Evolutionary conservation across 2,113 vertebrate species (phyloP).

Genomic region (Mus spicilegus): DNA sequence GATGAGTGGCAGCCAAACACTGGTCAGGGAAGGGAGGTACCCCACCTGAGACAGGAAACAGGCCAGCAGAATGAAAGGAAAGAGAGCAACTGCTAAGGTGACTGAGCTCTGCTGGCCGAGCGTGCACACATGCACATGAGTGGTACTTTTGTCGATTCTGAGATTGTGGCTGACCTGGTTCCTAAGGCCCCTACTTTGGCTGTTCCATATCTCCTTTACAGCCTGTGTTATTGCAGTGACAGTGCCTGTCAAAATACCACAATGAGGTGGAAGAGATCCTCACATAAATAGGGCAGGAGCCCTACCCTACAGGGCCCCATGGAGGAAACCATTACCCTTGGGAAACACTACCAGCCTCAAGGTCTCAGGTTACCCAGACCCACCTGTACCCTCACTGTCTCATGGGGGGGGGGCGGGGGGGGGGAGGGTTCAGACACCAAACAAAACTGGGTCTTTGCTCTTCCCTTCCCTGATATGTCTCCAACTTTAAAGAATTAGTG

Average conservation of each 20-base stretch:
- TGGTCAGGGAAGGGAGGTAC: not conserved
- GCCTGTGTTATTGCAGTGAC: rapidly evolving
- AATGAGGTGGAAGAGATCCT: not conserved
- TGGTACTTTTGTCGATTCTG: not conserved
- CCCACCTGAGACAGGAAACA: not conserved
- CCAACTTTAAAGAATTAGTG: not conserved
- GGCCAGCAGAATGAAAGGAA: not conserved
- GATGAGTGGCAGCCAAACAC: not conserved
- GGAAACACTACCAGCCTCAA: not conserved
- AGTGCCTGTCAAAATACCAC: not conserved
- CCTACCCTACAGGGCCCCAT: not conserved
- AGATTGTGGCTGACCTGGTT: rapidly evolving
- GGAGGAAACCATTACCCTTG: not conserved
- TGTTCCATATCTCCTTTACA: not conserved
- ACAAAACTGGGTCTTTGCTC: not conserved
- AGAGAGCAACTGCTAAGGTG: not conserved
- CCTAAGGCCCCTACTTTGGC: not conserved
- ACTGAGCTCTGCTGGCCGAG: rapidly evolving
- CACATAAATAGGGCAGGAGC: not conserved
- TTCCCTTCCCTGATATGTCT: not conserved
- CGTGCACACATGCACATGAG: rapidly evolving
- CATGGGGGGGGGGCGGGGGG: rapidly evolving
- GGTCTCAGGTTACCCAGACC: not conserved
- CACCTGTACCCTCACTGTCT: not conserved
- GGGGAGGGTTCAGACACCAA: not conserved